phyloP scores from a whole-genome alignment of 1,140 invertebrate genomes.

The Probaryconus sp. region DNA sequence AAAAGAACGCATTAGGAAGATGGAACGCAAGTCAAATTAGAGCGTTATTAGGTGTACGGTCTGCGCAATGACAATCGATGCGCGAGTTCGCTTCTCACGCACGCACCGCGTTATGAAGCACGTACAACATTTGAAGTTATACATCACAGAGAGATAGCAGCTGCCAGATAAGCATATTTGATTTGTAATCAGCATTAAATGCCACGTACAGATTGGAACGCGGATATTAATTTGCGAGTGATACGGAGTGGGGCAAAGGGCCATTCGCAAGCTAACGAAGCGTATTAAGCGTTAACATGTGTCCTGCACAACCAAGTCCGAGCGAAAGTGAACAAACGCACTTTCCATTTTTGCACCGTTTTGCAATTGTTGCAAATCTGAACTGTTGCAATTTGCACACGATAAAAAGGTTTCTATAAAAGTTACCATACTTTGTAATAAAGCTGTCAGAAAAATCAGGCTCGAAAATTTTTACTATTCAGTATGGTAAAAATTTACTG shows the following conservation, averaged over 20 bases:
- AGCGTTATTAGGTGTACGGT: conserved; percentile 32
- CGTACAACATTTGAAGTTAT: conserved; percentile 61
- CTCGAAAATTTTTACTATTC: no score
- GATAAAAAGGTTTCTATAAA: no score
- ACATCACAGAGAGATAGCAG: conserved; percentile 53
- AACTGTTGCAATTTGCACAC: no score
- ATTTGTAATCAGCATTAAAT: conserved; percentile 70
- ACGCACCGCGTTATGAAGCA: conserved; percentile 54
- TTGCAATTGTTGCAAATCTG: no score
- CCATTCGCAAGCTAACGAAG: conserved; percentile 38
- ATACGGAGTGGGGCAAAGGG: conserved; percentile 44
- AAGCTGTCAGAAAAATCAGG: no score
- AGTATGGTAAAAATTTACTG: no score
- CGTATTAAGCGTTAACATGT: conserved; percentile 37
- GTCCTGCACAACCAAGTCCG: neutral
- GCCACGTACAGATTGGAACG: conserved; percentile 61
- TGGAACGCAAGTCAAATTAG: conserved; percentile 3
- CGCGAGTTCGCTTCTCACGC: conserved; percentile 24
- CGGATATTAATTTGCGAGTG: conserved; percentile 64
- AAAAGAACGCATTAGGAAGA: conserved; percentile 23
- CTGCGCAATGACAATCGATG: conserved; percentile 33
- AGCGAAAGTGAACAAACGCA: no score
- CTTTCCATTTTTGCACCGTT: neutral
- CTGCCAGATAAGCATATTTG: conserved; percentile 63
- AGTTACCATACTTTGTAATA: no score